Evolutionary conservation across 64 coral and sea anemone species (phyloP), one percentile per base, ranked within the genome.

Genomic region (Dendronephthya gigantea): DNA sequence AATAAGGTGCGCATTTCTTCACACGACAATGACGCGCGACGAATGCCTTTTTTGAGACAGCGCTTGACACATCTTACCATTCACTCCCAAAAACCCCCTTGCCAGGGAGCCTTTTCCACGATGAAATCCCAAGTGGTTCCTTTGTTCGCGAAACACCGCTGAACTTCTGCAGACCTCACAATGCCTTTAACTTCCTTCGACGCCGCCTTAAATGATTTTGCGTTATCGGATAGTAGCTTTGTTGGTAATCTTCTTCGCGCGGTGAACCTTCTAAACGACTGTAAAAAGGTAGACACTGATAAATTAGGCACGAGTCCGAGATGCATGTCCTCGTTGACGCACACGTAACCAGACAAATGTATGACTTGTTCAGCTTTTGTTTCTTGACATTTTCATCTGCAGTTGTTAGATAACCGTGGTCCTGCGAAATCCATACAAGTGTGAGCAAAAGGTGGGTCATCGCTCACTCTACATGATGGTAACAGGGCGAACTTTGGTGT

Each of bases 51-150:
- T 50, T 82, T 89, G 11, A 90, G 37, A 50, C 56, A 50, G 16
- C 29, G 81, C n/a, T n/a, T n/a, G n/a, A n/a, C n/a, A n/a, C 82
- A 89, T 59, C 68, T 59, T 13, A 92, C 58, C 72, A 83, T 40
- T 2, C 90, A 50, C 82, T 90, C 89, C 68, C 68, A 81, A 41
- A 85, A 90, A 31, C 88, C 83, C 17, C 89, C 83, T 72, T 84
- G 85, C 84, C 84, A 87, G 4, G 39, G 45, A 11, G 89, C 84
- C 40, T 82, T 86, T 45, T 90, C 89, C 28, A 90, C 50, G 23
- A 90, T 86, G 38, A 62, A 90, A 41, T 82, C 28, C 89, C 84
- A 86, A 2, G 17, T 76, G 15, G 85, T 31, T 11, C 68, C 38
- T 19, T 82, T 85, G 50, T 82, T 90, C 16, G 89, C 82, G 30